A percentile compares a stretch with the other conserved stretches of the same genome.
Conservation (phyloP, 2,888 invertebrate species). For the Slavum lentiscoides region DNA sequence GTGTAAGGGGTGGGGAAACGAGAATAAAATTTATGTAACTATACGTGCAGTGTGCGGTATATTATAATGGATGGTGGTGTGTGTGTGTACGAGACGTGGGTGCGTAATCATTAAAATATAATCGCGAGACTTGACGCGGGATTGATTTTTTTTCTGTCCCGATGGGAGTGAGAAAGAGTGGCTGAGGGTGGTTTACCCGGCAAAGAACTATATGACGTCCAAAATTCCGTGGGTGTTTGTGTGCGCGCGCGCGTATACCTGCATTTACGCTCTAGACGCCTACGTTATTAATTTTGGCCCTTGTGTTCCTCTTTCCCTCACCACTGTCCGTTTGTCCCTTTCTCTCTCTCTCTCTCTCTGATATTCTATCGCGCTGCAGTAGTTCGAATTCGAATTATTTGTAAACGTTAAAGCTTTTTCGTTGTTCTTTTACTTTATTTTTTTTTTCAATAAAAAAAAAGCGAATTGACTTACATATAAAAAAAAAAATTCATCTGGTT, state of each 20-base stretch:
- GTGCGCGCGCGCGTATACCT: neutral
- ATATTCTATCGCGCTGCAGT: neutral
- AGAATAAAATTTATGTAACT: neutral
- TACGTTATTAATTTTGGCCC: constrained; percentile 38
- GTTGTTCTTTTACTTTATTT: too few relatives aligned
- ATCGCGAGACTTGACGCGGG: neutral
- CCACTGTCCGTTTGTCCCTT: neutral
- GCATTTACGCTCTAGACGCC: constrained; percentile 27
- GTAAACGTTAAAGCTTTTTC: constrained; percentile 18
- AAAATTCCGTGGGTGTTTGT: constrained; percentile 25
- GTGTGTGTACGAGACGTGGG: neutral
- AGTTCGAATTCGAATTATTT: constrained; percentile 28
- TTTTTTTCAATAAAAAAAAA: too few relatives aligned
- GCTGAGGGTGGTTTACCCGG: neutral
- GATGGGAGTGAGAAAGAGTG: neutral
- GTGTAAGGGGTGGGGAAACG: neutral
- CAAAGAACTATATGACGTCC: constrained; percentile 40
- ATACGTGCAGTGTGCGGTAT: too few relatives aligned
- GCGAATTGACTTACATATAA: neutral
- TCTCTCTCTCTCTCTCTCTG: neutral
- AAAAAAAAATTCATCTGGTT: neutral
- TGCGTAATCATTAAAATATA: neutral
- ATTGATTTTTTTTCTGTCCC: constrained; percentile 23
- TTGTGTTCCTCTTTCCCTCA: constrained; percentile 40
- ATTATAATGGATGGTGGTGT: too few relatives aligned